Conservation (phyloP, 2,888 invertebrate genomes). For the Erynnis tages region DNA sequence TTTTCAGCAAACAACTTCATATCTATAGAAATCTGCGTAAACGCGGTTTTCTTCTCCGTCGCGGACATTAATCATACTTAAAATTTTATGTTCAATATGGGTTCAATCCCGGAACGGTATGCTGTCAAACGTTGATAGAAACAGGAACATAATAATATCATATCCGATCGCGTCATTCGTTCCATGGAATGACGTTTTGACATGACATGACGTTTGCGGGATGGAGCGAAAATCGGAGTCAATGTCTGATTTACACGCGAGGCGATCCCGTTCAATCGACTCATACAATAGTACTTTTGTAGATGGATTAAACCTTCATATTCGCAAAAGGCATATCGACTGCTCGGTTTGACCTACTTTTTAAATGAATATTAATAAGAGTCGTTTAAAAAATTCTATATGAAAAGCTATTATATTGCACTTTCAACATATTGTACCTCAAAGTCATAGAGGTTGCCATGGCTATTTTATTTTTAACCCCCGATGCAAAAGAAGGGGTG, state of each 20-base stretch:
- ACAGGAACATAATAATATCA: conserved; percentile 30
- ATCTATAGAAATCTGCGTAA: too few relatives aligned
- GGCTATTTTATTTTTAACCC: too few relatives aligned
- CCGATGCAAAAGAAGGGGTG: too few relatives aligned
- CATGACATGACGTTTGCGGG: conserved; percentile 54
- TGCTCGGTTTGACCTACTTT: neutral
- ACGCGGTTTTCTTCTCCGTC: neutral
- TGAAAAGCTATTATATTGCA: too few relatives aligned
- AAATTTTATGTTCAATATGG: conserved; percentile 15
- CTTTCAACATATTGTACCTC: too few relatives aligned
- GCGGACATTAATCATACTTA: conserved; percentile 11
- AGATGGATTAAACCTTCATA: neutral
- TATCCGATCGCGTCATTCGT: conserved; percentile 40
- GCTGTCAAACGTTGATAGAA: conserved; percentile 12
- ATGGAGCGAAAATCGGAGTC: conserved; percentile 47
- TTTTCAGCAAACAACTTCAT: too few relatives aligned
- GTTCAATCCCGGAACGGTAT: conserved; percentile 4
- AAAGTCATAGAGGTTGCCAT: too few relatives aligned
- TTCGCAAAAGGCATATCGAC: neutral
- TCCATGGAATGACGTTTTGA: conserved; percentile 50
- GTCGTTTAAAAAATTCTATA: too few relatives aligned
- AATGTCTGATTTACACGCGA: conserved; percentile 58
- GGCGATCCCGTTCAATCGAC: neutral
- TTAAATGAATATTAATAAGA: too few relatives aligned
- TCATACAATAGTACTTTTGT: conserved; percentile 2